Conservation (phyloP, 2,888 invertebrate species). For the Aethes cnicana region DNA sequence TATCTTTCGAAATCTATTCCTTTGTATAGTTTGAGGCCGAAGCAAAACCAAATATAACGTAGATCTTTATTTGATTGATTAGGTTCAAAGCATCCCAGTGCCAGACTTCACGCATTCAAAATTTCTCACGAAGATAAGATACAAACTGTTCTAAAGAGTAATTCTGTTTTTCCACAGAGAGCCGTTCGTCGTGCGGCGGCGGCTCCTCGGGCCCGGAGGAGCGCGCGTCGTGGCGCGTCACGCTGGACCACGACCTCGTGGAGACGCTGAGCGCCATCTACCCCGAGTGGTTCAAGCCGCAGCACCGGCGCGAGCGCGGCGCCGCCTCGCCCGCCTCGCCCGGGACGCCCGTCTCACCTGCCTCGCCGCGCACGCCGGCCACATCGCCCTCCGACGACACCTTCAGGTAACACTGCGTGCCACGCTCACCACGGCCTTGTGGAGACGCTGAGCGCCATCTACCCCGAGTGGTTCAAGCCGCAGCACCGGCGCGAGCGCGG, state of each 20-base stretch:
- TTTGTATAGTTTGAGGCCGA: too few relatives aligned
- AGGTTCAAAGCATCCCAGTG: too few relatives aligned
- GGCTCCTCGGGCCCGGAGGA: constrained; percentile 87
- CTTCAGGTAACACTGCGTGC: constrained; percentile 87
- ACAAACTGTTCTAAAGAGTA: too few relatives aligned
- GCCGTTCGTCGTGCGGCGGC: constrained; percentile 88
- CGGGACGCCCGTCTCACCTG: constrained; percentile 49
- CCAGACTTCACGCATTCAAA: too few relatives aligned
- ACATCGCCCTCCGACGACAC: constrained; percentile 71
- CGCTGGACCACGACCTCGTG: constrained; percentile 95
- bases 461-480: constrained; percentile 95
- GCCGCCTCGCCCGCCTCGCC: constrained; percentile 65
- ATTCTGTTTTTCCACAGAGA: constrained; percentile 82
- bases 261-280: constrained; percentile 95
- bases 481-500: constrained; percentile 71
- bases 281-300: constrained; percentile 94
- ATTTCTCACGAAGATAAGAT: too few relatives aligned
- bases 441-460: constrained; percentile 95
- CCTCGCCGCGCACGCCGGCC: constrained; percentile 52
- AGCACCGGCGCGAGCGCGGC: constrained; percentile 69
- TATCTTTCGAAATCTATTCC: too few relatives aligned
- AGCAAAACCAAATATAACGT: too few relatives aligned
- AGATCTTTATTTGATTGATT: too few relatives aligned
- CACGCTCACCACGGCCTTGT: constrained; percentile 95
- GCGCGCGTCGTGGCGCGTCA: constrained; percentile 93